Evolutionary conservation across 2,113 vertebrate species (phyloP).

Genomic region (Anoplopoma fimbria): DNA sequence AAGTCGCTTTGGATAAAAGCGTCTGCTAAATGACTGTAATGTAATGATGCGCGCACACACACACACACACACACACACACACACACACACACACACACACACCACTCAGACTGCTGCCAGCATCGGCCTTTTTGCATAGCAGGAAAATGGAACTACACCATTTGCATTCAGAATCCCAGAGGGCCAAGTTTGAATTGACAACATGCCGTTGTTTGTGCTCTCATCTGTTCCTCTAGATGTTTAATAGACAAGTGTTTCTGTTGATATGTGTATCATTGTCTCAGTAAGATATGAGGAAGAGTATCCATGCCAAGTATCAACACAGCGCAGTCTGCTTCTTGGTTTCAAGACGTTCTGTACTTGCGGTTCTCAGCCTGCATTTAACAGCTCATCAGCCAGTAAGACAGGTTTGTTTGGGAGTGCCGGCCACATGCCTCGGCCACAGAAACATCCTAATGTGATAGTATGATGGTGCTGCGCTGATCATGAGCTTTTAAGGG

Average conservation of each 20-base stretch:
- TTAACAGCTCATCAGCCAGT: conserved; percentile 32
- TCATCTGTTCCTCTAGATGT: neutral
- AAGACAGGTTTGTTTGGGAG: conserved; percentile 62
- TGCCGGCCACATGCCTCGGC: conserved; percentile 10
- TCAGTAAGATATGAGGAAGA: neutral
- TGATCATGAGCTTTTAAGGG: neutral
- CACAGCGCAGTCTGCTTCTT: neutral
- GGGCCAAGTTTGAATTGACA: conserved; percentile 18
- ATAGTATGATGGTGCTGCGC: neutral
- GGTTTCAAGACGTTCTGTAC: conserved; percentile 25
- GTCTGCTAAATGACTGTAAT: too few species aligned
- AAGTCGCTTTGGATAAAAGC: too few species aligned
- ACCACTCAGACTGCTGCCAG: conserved; percentile 6
- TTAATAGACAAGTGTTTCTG: neutral
- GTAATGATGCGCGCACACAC: too few species aligned
- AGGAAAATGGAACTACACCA: conserved; percentile 49
- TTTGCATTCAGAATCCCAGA: conserved; percentile 57
- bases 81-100: too few species aligned
- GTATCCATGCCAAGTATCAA: neutral
- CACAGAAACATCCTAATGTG: conserved; percentile 20
- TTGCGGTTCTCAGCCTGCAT: neutral
- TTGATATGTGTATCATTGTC: conserved; percentile 9
- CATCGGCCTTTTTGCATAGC: conserved; percentile 54
- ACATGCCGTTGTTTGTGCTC: conserved; percentile 2
- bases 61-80: too few species aligned